Conservation (phyloP, 1,140 invertebrate species). For the Temnothorax curvispinosus region DNA sequence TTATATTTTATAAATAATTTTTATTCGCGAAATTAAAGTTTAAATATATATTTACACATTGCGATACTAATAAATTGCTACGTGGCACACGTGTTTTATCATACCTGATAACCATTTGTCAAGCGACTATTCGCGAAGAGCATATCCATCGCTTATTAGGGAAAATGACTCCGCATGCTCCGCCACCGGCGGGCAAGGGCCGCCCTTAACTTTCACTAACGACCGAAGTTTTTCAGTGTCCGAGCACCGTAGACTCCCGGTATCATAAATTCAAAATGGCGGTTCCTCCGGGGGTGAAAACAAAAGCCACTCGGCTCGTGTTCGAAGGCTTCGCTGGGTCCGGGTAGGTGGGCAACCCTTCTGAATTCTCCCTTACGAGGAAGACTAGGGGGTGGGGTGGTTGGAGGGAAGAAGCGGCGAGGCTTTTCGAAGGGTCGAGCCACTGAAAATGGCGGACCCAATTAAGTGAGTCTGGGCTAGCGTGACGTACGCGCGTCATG, state of each 20-base stretch:
- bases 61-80: not conserved
- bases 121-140: constrained; percentile 53
- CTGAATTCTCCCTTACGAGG: constrained; percentile 73
- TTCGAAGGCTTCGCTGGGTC: constrained; percentile 54
- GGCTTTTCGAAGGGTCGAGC: constrained; percentile 79
- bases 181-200: constrained; percentile 58
- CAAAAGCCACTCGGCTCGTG: constrained; percentile 82
- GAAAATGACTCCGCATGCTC: constrained; percentile 72
- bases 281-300: constrained; percentile 83
- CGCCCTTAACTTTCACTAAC: constrained; percentile 83
- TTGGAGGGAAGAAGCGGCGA: constrained; percentile 69
- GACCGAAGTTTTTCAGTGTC: constrained; percentile 85
- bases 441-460: constrained; percentile 86
- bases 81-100: not conserved
- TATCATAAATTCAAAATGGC: constrained; percentile 87
- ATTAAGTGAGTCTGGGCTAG: constrained; percentile 82
- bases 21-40: not conserved
- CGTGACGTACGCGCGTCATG: constrained; percentile 71
- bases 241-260: constrained; percentile 79
- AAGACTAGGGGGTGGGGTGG: constrained; percentile 29
- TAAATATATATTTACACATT: not conserved
- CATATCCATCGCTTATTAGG: constrained; percentile 65
- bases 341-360: constrained; percentile 82
- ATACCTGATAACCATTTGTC: constrained; percentile 48
- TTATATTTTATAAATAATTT: not conserved